A percentile compares a stretch with the other conserved stretches of the same genome.
These are phyloP conservation scores for Odobenus rosmarus DNA, from an alignment of 2,113 vertebrate genomes.

Conservation along the genomic window DNA sequence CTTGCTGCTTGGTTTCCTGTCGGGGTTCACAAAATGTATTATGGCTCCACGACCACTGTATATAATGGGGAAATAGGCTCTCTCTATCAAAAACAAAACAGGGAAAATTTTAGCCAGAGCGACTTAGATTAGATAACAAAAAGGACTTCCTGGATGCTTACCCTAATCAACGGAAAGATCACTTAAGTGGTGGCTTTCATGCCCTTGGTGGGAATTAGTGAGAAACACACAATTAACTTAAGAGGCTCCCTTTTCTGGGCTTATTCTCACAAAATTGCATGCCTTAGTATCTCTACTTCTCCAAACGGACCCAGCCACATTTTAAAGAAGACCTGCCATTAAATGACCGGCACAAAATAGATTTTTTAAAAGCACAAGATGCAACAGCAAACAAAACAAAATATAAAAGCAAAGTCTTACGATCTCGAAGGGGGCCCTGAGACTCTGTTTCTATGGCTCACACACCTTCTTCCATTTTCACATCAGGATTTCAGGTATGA, in stretches of 20 bases:
- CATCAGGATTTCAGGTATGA: constrained; percentile 6
- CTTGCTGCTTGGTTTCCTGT: neutral
- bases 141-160: constrained; percentile 61
- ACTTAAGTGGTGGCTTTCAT: neutral
- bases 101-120: neutral
- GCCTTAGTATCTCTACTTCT: neutral
- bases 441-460: neutral
- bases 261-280: neutral
- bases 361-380: neutral
- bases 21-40: neutral
- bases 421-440: neutral
- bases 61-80: neutral
- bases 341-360: neutral
- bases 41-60: neutral
- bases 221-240: constrained; percentile 30
- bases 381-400: neutral
- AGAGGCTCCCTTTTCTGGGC: neutral
- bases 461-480: neutral
- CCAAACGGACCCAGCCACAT: neutral
- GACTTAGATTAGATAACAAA: constrained; percentile 70
- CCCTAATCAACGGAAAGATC: constrained; percentile 7
- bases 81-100: constrained; percentile 61
- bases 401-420: neutral
- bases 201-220: neutral
- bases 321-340: neutral